Evolutionary conservation across 2,888 invertebrate genomes (phyloP).

Genomic region (Dilophus febrilis): DNA sequence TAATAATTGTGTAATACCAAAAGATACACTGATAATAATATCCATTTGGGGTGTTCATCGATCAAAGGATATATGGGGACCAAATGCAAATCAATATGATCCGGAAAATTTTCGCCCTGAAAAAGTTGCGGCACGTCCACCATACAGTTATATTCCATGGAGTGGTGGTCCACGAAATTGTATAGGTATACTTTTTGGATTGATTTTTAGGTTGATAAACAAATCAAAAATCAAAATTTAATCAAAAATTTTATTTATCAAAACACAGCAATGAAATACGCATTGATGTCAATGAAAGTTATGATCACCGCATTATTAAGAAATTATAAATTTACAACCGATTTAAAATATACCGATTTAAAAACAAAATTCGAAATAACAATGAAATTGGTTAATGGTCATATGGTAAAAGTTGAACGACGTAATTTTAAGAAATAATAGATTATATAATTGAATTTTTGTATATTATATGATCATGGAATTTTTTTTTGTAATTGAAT

Average conservation of each 20-base stretch:
- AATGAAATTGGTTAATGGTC: constrained; percentile 9
- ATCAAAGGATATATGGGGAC: constrained; percentile 8
- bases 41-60: constrained; percentile 8
- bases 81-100: constrained; percentile 8
- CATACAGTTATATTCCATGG: constrained; percentile 9
- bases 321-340: constrained; percentile 14
- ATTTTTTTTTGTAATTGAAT: too few species aligned
- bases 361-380: constrained; percentile 15
- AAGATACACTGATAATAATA: constrained; percentile 6
- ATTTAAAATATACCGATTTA: constrained; percentile 13
- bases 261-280: constrained; percentile 13
- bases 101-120: constrained; percentile 9
- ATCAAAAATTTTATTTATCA: not conserved
- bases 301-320: constrained; percentile 12
- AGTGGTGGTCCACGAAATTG: constrained; percentile 8
- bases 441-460: too few species aligned
- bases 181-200: constrained; percentile 5
- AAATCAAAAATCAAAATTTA: not conserved
- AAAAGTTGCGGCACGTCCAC: constrained; percentile 6
- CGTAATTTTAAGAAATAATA: not conserved
- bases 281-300: constrained; percentile 14
- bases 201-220: too few species aligned
- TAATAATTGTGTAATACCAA: constrained; percentile 6
- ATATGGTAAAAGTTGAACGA: not conserved
- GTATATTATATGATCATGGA: too few species aligned